These are phyloP conservation scores for Rhynchotus rufescens DNA, from an alignment of 2,797 vertebrate species.

Conservation along the genomic window DNA sequence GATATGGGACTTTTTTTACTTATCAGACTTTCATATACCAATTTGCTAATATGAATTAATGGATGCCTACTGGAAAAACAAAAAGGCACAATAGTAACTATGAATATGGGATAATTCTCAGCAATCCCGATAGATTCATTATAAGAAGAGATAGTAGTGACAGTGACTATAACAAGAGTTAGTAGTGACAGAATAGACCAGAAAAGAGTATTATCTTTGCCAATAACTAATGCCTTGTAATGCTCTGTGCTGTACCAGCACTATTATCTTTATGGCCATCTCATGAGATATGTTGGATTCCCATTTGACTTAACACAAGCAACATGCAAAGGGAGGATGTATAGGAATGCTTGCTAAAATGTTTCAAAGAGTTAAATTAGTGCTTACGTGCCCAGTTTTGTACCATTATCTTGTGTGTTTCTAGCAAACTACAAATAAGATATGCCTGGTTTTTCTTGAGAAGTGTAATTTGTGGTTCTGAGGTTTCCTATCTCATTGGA, in stretches of 20 bases:
- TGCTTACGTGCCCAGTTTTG: neutral
- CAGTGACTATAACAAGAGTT: neutral
- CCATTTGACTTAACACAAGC: neutral
- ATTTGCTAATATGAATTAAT: neutral
- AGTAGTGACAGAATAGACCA: neutral
- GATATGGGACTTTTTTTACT: neutral
- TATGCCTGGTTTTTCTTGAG: neutral
- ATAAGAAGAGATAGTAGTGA: neutral
- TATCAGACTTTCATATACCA: neutral
- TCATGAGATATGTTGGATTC: neutral
- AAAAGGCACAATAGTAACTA: neutral
- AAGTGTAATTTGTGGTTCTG: neutral
- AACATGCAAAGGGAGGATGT: neutral
- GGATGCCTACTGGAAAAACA: neutral
- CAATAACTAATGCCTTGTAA: neutral
- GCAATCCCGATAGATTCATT: neutral
- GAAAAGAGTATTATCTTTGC: neutral
- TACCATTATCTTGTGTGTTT: neutral
- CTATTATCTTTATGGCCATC: neutral
- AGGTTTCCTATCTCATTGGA: neutral
- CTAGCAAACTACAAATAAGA: neutral
- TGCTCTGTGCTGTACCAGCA: neutral
- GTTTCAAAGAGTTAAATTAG: neutral
- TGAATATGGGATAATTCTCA: neutral
- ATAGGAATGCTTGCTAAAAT: neutral